Conservation (phyloP, 2,888 invertebrate genomes). For the Agelastica alni region DNA sequence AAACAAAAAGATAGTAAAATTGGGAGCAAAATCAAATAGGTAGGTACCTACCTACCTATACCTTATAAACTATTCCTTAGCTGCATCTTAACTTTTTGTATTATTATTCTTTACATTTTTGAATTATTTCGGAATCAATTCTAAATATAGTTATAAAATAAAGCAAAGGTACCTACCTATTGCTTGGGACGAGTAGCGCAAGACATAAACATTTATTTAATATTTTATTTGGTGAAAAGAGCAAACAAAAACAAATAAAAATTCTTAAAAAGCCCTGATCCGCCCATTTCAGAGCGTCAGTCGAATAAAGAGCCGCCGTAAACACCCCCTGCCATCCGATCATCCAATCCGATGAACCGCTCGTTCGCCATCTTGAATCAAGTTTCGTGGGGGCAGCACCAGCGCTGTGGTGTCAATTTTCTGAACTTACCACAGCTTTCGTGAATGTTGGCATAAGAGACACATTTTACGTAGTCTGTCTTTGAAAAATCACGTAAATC, state of each 20-base stretch:
- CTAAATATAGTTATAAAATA: slow-evolving; percentile 45
- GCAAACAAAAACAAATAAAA: slow-evolving; percentile 45
- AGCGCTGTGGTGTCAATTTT: slow-evolving; percentile 48
- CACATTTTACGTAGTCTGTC: slow-evolving; percentile 48
- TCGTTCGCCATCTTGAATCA: slow-evolving; percentile 51
- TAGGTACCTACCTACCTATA: too few species aligned
- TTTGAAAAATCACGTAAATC: slow-evolving; percentile 51
- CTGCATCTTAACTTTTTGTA: too few species aligned
- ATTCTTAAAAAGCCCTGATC: slow-evolving; percentile 38
- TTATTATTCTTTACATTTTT: too few species aligned
- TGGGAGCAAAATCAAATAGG: too few species aligned
- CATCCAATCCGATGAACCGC: slow-evolving; percentile 43
- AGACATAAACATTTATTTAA: slow-evolving; percentile 53
- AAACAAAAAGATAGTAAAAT: too few species aligned
- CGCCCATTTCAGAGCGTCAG: slow-evolving; percentile 33
- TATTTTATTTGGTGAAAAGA: slow-evolving; percentile 50
- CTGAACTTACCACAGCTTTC: slow-evolving; percentile 49
- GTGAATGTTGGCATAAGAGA: slow-evolving; percentile 46
- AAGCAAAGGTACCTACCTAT: slow-evolving; percentile 37
- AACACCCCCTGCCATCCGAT: slow-evolving; percentile 42
- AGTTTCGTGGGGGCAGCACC: slow-evolving; percentile 40
- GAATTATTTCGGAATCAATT: slow-evolving; percentile 40
- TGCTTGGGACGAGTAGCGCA: slow-evolving; percentile 32
- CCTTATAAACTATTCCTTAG: too few species aligned
- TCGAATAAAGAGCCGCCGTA: slow-evolving; percentile 34